These are phyloP conservation scores for Rhodinocichla rosea DNA, from an alignment of 2,113 vertebrate species.

Conservation along the genomic window DNA sequence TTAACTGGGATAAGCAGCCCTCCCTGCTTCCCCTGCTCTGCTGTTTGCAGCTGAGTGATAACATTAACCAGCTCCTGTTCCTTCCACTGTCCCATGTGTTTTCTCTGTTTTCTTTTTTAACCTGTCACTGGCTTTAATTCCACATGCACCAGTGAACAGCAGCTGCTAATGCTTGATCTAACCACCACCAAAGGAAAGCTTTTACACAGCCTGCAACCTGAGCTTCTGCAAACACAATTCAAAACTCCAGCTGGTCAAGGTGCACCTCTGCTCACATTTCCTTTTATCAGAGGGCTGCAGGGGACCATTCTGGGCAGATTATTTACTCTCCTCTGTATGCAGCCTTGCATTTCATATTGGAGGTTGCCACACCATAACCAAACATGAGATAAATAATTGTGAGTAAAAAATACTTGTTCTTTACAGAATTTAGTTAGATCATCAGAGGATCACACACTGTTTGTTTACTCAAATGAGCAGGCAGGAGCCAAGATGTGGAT, in stretches of 20 bases:
- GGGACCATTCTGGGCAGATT: background rate
- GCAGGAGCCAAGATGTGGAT: background rate
- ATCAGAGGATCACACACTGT: background rate
- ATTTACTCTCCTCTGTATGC: background rate
- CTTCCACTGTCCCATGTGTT: background rate
- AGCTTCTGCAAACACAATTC: conserved; percentile 39
- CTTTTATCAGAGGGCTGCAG: background rate
- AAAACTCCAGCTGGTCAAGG: conserved; percentile 38
- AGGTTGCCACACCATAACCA: background rate
- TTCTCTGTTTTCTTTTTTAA: background rate
- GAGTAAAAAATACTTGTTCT: background rate
- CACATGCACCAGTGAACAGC: conserved; percentile 9
- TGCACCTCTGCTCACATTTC: conserved; percentile 20
- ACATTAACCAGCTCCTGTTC: background rate
- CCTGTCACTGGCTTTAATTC: conserved; percentile 26
- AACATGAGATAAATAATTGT: background rate
- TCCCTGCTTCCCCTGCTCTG: background rate
- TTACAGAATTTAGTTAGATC: background rate
- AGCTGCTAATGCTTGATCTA: background rate
- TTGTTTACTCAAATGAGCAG: background rate
- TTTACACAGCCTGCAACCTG: conserved; percentile 28
- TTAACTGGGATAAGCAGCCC: background rate
- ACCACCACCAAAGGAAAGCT: background rate
- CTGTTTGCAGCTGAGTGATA: conserved; percentile 7
- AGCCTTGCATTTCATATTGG: background rate